A percentile compares a stretch with the other conserved stretches of the same genome.
These are phyloP conservation scores for Zaprionus ornatus DNA, from an alignment of 1,140 invertebrate species.

Conservation along the genomic window DNA sequence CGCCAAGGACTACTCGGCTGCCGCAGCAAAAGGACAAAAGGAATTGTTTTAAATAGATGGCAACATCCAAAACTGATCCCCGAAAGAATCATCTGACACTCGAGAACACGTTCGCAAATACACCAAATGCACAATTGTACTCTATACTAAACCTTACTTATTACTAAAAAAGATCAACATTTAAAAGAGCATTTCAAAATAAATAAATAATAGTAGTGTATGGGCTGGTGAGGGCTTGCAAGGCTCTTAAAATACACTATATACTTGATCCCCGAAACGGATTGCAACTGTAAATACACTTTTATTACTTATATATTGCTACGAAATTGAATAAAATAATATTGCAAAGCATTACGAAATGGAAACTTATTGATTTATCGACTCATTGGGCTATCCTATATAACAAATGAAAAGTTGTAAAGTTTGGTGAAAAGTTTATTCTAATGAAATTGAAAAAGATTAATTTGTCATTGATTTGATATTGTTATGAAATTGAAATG, in stretches of 20 bases:
- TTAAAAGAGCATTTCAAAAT: slow-evolving; percentile 53
- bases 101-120: background rate
- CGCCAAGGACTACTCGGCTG: slow-evolving; percentile 45
- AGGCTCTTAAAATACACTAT: slow-evolving; percentile 23
- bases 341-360: slow-evolving; percentile 11
- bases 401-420: background rate
- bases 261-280: slow-evolving; percentile 13
- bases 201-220: slow-evolving; percentile 30
- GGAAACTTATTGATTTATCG: background rate
- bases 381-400: too few species aligned
- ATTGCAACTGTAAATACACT: slow-evolving; percentile 49
- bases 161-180: slow-evolving; percentile 45
- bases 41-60: slow-evolving; percentile 56
- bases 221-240: slow-evolving; percentile 76
- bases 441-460: slow-evolving; percentile 35
- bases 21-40: slow-evolving; percentile 58
- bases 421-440: slow-evolving; percentile 37
- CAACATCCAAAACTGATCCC: background rate
- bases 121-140: slow-evolving; percentile 17
- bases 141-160: background rate
- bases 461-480: slow-evolving; percentile 14
- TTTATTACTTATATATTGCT: slow-evolving; percentile 18
- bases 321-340: slow-evolving; percentile 13
- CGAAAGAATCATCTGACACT: slow-evolving; percentile 2
- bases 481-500: background rate